These are phyloP conservation scores for Luperina testacea DNA, from an alignment of 2,888 invertebrate species.

Conservation along the genomic window DNA sequence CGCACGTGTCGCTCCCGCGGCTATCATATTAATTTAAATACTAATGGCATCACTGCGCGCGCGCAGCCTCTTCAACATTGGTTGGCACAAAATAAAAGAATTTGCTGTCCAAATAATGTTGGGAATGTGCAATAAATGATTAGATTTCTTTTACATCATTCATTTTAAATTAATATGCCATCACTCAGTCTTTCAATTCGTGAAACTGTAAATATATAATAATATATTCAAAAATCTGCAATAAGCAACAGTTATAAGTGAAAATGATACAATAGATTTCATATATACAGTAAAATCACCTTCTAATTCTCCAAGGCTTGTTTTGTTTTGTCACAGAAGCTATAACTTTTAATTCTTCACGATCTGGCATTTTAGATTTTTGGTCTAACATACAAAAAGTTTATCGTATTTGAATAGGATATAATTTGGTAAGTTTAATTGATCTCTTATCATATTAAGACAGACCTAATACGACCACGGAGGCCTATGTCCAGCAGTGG, in stretches of 20 bases:
- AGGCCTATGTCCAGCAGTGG: too few relatives aligned
- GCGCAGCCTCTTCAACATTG: constrained; percentile 52
- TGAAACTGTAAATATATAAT: constrained; percentile 78
- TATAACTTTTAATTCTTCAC: constrained; percentile 40
- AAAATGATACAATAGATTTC: constrained; percentile 74
- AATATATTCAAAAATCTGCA: constrained; percentile 77
- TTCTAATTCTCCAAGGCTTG: constrained; percentile 53
- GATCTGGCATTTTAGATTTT: constrained; percentile 10
- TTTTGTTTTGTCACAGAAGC: constrained; percentile 48
- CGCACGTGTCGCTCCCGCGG: constrained; percentile 24
- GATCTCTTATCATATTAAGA: neutral
- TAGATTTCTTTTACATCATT: constrained; percentile 65
- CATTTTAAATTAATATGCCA: constrained; percentile 80
- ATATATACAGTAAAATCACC: constrained; percentile 73
- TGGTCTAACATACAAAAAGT: constrained; percentile 23
- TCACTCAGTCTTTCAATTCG: constrained; percentile 87
- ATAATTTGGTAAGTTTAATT: constrained; percentile 31
- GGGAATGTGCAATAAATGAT: constrained; percentile 77
- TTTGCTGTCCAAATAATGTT: constrained; percentile 60
- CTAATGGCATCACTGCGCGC: constrained; percentile 58
- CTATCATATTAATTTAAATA: constrained; percentile 57
- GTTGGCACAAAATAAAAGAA: constrained; percentile 62
- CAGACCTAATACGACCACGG: neutral
- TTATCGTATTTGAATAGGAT: constrained; percentile 20
- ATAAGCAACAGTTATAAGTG: constrained; percentile 77